Conservation (phyloP, 2,113 vertebrate species). For the Caloenas nicobarica region DNA sequence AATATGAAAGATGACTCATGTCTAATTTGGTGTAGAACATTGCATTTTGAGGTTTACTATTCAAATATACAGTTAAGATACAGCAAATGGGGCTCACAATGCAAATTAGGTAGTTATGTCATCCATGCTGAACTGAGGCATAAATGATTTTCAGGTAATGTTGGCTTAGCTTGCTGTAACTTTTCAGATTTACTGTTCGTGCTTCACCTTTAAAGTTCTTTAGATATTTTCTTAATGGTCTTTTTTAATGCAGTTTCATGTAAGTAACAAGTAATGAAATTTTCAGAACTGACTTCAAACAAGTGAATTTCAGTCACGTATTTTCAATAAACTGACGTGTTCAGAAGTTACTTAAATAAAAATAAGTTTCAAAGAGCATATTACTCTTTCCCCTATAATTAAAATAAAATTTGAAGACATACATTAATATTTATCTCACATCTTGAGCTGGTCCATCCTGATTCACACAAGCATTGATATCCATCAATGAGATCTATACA, state of each 20-base stretch:
- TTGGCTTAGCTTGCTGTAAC: background rate
- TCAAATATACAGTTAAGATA: background rate
- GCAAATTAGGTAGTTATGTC: background rate
- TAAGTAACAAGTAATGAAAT: background rate
- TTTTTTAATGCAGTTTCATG: background rate
- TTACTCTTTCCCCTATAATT: background rate
- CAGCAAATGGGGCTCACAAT: background rate
- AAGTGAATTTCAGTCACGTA: background rate
- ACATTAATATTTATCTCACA: constrained; percentile 83
- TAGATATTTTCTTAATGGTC: background rate
- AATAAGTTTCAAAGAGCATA: background rate
- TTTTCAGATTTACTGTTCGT: background rate
- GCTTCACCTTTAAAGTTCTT: background rate
- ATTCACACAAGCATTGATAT: constrained; percentile 77
- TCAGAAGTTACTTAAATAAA: background rate
- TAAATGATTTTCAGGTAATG: background rate
- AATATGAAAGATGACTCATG: background rate
- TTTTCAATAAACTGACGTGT: background rate
- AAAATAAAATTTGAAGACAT: constrained; percentile 59
- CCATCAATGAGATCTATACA: constrained; percentile 76
- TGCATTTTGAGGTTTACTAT: background rate
- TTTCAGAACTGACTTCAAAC: background rate
- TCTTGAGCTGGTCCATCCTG: constrained; percentile 78
- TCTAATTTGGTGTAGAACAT: background rate
- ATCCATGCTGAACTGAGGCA: background rate